Percentiles rank a stretch among this genome's conserved stretches.
Conservation (phyloP, 2,113 vertebrate genomes). For the Numida meleagris region DNA sequence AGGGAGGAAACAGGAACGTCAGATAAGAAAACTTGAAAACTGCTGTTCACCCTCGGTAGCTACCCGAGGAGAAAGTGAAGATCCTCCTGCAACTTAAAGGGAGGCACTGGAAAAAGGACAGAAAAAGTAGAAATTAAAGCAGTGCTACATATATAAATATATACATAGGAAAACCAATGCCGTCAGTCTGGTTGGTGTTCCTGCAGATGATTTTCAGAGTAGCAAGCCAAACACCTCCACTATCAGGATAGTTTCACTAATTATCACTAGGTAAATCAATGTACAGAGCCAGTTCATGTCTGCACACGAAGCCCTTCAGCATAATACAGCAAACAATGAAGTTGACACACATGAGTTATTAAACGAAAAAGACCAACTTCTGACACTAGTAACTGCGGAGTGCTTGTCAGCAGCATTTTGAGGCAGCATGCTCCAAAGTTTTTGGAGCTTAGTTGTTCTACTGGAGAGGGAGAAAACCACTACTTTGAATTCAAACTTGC, state of each 20-base stretch:
- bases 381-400: background rate
- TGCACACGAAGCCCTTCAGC: background rate
- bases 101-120: background rate
- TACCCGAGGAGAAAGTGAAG: background rate
- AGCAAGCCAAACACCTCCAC: background rate
- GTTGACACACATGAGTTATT: background rate
- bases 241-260: background rate
- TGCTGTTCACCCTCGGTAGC: background rate
- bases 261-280: background rate
- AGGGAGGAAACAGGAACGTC: background rate
- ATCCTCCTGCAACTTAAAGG: background rate
- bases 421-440: background rate
- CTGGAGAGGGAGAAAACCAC: background rate
- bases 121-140: background rate
- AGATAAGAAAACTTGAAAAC: background rate
- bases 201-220: background rate
- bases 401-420: background rate
- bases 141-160: accelerated
- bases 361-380: background rate
- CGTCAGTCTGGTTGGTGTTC: background rate
- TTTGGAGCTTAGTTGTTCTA: background rate
- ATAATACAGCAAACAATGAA: background rate
- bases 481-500: background rate
- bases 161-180: background rate
- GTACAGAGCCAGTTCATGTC: background rate